These are phyloP conservation scores for Ypsolopha sequella DNA, from an alignment of 2,888 invertebrate genomes.

Conservation along the genomic window DNA sequence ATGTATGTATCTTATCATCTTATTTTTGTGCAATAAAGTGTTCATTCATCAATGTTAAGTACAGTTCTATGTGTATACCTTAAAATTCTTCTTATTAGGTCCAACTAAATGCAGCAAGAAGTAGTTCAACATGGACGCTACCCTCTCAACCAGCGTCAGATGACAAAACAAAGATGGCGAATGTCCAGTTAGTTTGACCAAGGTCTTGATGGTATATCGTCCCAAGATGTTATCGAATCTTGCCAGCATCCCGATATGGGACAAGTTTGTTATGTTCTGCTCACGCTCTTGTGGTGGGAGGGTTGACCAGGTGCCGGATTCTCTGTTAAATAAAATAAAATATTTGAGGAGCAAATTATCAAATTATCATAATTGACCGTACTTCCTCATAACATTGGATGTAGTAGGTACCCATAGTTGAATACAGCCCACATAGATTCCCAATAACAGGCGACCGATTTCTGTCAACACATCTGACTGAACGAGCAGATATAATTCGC, in stretches of 20 bases:
- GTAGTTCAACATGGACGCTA: conserved; percentile 96
- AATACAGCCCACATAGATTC: too few species aligned
- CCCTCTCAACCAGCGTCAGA: conserved; percentile 90
- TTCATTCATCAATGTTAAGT: not conserved
- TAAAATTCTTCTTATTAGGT: conserved; percentile 92
- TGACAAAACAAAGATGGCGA: conserved; percentile 87
- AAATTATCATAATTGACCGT: too few species aligned
- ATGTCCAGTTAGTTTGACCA: conserved; percentile 84
- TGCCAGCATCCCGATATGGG: conserved; percentile 86
- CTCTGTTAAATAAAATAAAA: conserved; percentile 44
- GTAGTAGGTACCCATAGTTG: too few species aligned
- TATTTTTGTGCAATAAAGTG: too few species aligned
- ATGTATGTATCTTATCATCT: too few species aligned
- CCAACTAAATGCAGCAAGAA: conserved; percentile 91
- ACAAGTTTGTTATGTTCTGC: conserved; percentile 79
- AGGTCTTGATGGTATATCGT: conserved; percentile 86
- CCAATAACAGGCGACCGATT: too few species aligned
- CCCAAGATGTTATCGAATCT: conserved; percentile 94
- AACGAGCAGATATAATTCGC: too few species aligned
- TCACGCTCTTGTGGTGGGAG: conserved; percentile 79
- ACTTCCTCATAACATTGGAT: too few species aligned
- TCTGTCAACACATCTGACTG: too few species aligned
- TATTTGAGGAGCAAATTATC: too few species aligned
- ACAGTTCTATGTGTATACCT: conserved; percentile 56
- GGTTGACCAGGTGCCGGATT: conserved; percentile 80